Conservation (phyloP, 1,140 invertebrate genomes). For the Tribolium castaneum region DNA sequence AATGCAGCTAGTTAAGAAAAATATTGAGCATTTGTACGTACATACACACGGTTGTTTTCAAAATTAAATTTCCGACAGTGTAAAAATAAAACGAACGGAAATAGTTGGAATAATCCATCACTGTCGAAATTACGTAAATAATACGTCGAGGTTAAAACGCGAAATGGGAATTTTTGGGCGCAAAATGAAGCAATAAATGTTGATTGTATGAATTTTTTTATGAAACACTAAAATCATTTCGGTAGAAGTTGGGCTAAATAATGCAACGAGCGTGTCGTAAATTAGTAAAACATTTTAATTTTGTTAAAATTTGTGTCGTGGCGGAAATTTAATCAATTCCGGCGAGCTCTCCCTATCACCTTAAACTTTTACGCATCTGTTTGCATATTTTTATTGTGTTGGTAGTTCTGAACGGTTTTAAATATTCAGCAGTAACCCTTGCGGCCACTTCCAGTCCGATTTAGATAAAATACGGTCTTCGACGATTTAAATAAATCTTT, state of each 20-base stretch:
- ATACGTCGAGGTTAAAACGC: neutral
- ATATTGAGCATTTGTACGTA: neutral
- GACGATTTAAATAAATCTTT: too few species aligned
- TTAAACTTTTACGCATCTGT: constrained; percentile 39
- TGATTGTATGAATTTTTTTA: neutral
- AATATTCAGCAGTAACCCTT: constrained; percentile 37
- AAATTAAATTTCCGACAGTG: neutral
- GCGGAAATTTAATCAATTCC: constrained; percentile 35
- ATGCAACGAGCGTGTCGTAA: constrained; percentile 16
- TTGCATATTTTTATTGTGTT: constrained; percentile 42
- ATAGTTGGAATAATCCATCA: neutral
- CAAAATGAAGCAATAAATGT: neutral
- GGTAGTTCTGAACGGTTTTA: constrained; percentile 26
- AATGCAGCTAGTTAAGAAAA: too few species aligned
- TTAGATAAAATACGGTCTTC: constrained; percentile 4
- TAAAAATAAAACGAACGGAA: neutral
- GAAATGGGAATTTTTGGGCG: neutral
- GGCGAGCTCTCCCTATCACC: constrained; percentile 3
- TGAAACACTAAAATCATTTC: neutral
- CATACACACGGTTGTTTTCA: neutral
- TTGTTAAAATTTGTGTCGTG: constrained; percentile 31
- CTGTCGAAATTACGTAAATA: constrained; percentile 6
- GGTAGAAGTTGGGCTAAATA: neutral
- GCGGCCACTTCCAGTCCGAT: neutral
- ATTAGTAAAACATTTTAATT: constrained; percentile 33